phyloP scores from a whole-genome alignment of 2,888 invertebrate species.

The Ypsolopha scabrella region DNA sequence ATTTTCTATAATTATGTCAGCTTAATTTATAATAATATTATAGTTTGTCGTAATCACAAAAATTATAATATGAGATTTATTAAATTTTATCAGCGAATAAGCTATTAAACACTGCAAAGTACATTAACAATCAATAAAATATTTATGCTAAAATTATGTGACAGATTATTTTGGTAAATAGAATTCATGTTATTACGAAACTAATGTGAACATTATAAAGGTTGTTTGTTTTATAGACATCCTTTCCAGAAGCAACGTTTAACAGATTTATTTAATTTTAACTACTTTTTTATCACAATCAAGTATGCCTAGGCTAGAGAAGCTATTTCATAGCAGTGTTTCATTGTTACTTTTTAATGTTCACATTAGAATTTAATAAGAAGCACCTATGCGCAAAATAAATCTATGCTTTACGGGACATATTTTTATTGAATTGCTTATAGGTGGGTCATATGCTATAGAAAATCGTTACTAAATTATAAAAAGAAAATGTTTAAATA shows the following conservation, averaged over 20 bases:
- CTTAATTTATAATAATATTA: slow-evolving; percentile 17
- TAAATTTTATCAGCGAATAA: background rate
- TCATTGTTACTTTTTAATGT: background rate
- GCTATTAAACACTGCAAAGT: slow-evolving; percentile 1
- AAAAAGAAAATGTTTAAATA: too few relatives aligned
- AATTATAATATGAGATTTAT: slow-evolving; percentile 17
- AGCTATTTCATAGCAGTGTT: background rate
- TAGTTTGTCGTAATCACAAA: slow-evolving; percentile 17
- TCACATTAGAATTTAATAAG: background rate
- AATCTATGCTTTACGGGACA: slow-evolving; percentile 1
- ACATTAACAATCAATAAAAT: slow-evolving; percentile 4
- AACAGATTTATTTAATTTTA: too few relatives aligned
- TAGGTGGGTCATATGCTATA: too few relatives aligned
- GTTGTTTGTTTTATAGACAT: too few relatives aligned
- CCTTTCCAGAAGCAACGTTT: too few relatives aligned
- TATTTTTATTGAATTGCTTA: too few relatives aligned
- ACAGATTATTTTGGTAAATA: background rate
- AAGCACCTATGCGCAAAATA: background rate
- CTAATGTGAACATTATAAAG: too few relatives aligned
- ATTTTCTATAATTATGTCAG: slow-evolving; percentile 9
- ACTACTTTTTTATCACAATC: too few relatives aligned
- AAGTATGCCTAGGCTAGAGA: background rate
- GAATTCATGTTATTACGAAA: too few relatives aligned
- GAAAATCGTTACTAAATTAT: too few relatives aligned
- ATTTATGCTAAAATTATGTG: slow-evolving; percentile 2